phyloP scores from a whole-genome alignment of 2,113 vertebrate species.

The Coptodon bakossiorum region DNA sequence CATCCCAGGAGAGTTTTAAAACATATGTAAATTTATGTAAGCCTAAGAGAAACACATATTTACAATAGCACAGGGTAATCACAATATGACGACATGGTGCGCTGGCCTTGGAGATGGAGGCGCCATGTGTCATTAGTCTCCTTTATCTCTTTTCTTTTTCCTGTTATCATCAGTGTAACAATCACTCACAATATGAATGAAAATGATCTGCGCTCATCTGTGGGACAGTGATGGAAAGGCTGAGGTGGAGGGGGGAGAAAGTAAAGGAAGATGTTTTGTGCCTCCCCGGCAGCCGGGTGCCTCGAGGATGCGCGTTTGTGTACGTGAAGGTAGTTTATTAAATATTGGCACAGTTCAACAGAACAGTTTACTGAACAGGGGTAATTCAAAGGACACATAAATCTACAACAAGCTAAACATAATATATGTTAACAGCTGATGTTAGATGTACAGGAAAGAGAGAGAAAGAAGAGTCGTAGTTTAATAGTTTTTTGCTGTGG shows the following conservation, averaged over 20 bases:
- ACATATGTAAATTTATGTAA: slow-evolving; percentile 71
- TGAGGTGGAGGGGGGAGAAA: not conserved
- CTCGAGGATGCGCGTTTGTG: not conserved
- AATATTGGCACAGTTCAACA: not conserved
- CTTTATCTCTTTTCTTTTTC: slow-evolving; percentile 70
- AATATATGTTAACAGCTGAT: not conserved
- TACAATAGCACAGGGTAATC: slow-evolving; percentile 75
- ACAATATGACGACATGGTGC: slow-evolving; percentile 72
- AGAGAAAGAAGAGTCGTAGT: not conserved
- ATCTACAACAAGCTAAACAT: not conserved
- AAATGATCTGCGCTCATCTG: slow-evolving; percentile 75
- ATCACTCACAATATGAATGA: slow-evolving; percentile 74
- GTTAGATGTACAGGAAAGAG: not conserved
- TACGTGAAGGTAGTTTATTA: not conserved
- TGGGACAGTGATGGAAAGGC: slow-evolving; percentile 27
- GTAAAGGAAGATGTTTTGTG: not conserved
- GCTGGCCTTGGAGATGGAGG: slow-evolving; percentile 76
- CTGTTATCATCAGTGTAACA: slow-evolving; percentile 72
- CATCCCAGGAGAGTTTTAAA: slow-evolving; percentile 55
- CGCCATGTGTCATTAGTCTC: slow-evolving; percentile 85
- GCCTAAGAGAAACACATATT: slow-evolving; percentile 73
- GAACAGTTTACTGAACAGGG: not conserved
- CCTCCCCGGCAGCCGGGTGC: not conserved
- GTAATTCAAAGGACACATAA: not conserved
- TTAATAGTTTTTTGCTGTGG: not conserved